Evolutionary conservation across 1,140 invertebrate species (phyloP), one percentile per base, ranked within the genome.

Genomic region (Paracyclopina nana): DNA sequence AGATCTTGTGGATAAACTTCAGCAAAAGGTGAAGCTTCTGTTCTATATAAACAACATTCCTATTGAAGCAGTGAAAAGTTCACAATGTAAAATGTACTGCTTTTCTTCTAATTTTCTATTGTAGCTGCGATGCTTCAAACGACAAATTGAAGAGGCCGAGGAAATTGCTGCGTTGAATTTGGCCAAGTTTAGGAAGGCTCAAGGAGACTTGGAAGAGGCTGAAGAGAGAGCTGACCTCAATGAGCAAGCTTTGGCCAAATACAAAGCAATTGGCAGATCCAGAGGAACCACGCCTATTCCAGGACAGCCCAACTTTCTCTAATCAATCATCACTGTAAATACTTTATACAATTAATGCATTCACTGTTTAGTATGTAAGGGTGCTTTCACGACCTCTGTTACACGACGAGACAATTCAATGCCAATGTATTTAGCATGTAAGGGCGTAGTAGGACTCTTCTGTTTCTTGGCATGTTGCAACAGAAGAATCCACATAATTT

Each of bases 1-100:
- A 69, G 91, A 96, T 70, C 75, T 96, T 56, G 87, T 95, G 58
- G 92, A 97, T 72, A 96, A 95, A 76, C 77, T 97, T 46, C 90
- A 96, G 74, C 82, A 90, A 70, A 98, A 97, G 77, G 18, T 49
- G 14, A 46, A 71, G 57, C 63, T 63, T 20, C 16, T 42, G 18
- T 42, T n/a, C 6, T 42, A 42, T 20, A 20, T 42, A 31, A 9
- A 31, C 29, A 31, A 31, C 29, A 31, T 31, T 9, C 29, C 8
- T 31, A 31, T 14, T 31, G 29, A 9, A 31, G 14, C 29, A 31
- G 14, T 31, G 8, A 14, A 31, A 9, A 31, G 8, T 14, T 31
- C 29, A 31, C 14, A 31, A 31, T 31, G 34, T 16, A 2, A 66
- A 42, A 59, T 70, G 34, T 68, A 71, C 55, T 70, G 73, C 55